Base-by-base conservation (phyloP, 2,113 vertebrate genomes). In the Nematolebias whitei region DNA sequence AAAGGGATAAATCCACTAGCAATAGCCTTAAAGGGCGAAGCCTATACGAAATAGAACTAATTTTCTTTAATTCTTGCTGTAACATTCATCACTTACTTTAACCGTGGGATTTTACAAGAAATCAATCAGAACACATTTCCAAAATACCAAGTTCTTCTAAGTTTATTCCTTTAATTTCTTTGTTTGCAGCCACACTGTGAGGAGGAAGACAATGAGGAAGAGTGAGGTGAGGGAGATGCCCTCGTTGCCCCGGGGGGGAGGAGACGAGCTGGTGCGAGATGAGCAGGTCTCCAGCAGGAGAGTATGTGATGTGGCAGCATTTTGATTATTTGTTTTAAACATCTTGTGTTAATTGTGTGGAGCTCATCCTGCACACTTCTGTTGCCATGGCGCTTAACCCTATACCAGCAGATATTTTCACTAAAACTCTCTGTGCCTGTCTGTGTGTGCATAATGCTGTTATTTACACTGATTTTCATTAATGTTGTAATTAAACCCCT, bases 201-300 rank as follows among this genome's bases (percentile, higher is more conserved):
- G 95, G 90, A 96, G 97, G 83, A 95, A 95, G 85, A 96, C 95
- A 4, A 90, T 98, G 86, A 96, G 93, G 87, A 91, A 93, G 81
- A 96, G 93, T 10, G 96, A 98, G 66, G 94, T 93, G 1, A 92
- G 94, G 71, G 90, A 95, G 77, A 97, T 99, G 95, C 98, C 97
- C 0, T 93, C 89, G 15, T 85, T 99, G 67, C 98, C 97, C 0
- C 92, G 93, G 44, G 94, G 94, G 0, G 88, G 93, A 5, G 85
- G 86, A 0, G 98, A 98, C 65, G 94, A 96, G 62, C 90, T 93
- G 1, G 92, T 91, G 14, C 85, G 93, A 74, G 98, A 98, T 35
- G 98, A 99, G 47, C 97, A 98, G 72, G 94, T 96, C 67, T 96
- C 95, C 19, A 95, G 98, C 77, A 91, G 95, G 85, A 94, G 93